Conservation (phyloP, 1,140 invertebrate genomes). For the Panonychus citri region DNA sequence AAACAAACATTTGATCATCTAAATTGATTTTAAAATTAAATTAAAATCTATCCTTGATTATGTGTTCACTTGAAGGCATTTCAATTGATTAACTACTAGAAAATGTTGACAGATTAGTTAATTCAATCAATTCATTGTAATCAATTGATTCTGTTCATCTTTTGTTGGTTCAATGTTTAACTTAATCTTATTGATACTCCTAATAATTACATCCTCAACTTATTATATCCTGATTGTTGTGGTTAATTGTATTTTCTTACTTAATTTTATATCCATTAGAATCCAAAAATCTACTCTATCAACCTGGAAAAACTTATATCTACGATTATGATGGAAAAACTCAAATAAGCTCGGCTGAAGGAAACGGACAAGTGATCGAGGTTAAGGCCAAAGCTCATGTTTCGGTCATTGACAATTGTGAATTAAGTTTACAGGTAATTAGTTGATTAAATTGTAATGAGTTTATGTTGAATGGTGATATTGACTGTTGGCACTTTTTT, state of each 20-base stretch:
- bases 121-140: no score
- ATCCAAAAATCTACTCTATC: not conserved
- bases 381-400: constrained; percentile 1
- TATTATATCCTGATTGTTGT: no score
- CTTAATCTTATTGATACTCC: no score
- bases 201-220: no score
- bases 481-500: no score
- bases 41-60: not conserved
- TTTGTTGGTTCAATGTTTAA: no score
- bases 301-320: constrained; percentile 2
- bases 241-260: not conserved
- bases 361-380: not conserved
- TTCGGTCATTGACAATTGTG: constrained; percentile 1
- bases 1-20: no score
- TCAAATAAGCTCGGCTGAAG: not conserved
- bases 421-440: not conserved
- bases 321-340: constrained; percentile 1
- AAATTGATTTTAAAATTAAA: not conserved
- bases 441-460: not conserved
- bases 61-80: not conserved
- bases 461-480: no score
- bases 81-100: not conserved
- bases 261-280: no score
- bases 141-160: no score
- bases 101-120: no score